phyloP scores from a whole-genome alignment of 2,888 invertebrate species.

The Flexamia atlantica region DNA sequence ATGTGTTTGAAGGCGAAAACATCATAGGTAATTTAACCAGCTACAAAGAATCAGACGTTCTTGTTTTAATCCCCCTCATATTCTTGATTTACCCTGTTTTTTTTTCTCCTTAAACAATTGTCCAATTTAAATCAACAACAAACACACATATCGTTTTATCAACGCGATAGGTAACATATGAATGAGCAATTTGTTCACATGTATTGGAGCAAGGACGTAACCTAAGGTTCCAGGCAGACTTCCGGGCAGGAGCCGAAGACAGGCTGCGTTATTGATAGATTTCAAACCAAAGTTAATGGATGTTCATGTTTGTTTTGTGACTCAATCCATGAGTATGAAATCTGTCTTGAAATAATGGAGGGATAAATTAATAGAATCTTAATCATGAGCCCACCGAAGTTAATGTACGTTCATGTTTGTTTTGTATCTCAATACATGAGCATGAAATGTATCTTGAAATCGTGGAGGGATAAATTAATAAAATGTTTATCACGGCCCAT shows the following conservation, averaged over 20 bases:
- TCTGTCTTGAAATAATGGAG: too few species aligned
- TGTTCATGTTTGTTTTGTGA: too few species aligned
- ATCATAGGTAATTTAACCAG: neutral
- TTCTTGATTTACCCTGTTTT: neutral
- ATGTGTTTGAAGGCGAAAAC: neutral
- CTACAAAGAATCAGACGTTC: neutral
- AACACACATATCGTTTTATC: neutral
- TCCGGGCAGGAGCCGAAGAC: neutral
- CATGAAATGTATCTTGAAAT: too few species aligned
- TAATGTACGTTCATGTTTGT: too few species aligned
- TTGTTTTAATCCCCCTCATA: neutral
- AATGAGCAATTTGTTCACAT: conserved; percentile 50
- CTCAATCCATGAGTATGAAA: too few species aligned
- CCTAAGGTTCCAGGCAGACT: neutral
- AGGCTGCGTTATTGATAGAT: too few species aligned
- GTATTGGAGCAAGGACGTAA: conserved; percentile 19
- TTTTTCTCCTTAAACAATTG: neutral
- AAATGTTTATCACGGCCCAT: too few species aligned
- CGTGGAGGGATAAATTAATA: too few species aligned
- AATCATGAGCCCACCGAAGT: too few species aligned
- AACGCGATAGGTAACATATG: conserved; percentile 33
- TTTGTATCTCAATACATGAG: too few species aligned
- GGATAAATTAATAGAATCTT: too few species aligned
- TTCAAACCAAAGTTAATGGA: too few species aligned
- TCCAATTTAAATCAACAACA: neutral